Evolutionary conservation across 2,888 invertebrate species (phyloP).

Genomic region (Leucophenga maculata): DNA sequence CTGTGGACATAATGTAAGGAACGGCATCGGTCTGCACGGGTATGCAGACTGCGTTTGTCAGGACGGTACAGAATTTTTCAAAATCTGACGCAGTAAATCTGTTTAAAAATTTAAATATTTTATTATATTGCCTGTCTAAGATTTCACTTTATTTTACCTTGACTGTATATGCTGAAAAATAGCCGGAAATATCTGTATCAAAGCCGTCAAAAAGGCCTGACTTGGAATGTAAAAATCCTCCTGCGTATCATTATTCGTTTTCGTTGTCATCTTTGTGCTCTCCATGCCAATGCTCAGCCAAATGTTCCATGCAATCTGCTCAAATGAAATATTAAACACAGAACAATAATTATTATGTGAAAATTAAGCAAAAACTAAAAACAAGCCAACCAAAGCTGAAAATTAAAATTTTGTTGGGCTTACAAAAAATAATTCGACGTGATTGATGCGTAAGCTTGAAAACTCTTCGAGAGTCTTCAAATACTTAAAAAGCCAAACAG

Average conservation of each 20-base stretch:
- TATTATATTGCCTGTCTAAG: not conserved
- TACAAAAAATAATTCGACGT: constrained; percentile 17
- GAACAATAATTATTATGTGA: not conserved
- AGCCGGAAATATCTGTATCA: constrained; percentile 95
- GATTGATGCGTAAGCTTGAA: constrained; percentile 19
- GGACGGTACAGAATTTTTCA: constrained; percentile 82
- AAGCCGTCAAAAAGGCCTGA: constrained; percentile 92
- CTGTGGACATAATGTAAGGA: constrained; percentile 85
- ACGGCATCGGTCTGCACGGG: constrained; percentile 87
- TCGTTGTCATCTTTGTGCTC: constrained; percentile 76
- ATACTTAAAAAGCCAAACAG: constrained; percentile 32
- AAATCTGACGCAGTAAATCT: constrained; percentile 78
- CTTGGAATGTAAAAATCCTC: constrained; percentile 88
- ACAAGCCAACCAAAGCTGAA: constrained; percentile 15
- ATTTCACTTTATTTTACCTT: constrained; percentile 73
- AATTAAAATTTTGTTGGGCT: not conserved
- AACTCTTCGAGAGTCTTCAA: constrained; percentile 32
- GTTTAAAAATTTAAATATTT: constrained; percentile 19
- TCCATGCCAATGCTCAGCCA: constrained; percentile 91
- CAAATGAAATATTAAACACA: constrained; percentile 12
- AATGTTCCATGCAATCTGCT: constrained; percentile 82
- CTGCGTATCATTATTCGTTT: constrained; percentile 62
- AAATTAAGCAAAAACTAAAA: not conserved
- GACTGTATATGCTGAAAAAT: constrained; percentile 91
- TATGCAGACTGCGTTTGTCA: constrained; percentile 84